Evolutionary conservation across 2,888 invertebrate species (phyloP), one percentile per base, ranked within the genome.

Genomic region (Octodonta nipae): DNA sequence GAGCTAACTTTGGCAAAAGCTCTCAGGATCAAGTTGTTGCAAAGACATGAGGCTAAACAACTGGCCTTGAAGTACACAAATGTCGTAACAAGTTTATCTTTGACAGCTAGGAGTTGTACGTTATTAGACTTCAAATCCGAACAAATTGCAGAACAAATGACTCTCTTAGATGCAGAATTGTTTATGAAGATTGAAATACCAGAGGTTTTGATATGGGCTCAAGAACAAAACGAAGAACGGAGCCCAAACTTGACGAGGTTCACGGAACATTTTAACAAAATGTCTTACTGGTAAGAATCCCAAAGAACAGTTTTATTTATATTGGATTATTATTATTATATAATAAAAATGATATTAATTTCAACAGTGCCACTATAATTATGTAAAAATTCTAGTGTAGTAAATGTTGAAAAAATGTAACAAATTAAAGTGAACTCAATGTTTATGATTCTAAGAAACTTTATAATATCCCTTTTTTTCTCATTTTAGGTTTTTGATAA

Each of bases 241-340:
- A 92, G 93, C 55, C 95, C 95, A 2, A 96, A 98, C 64, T 71
- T 98, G 35, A 93, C 92, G 16, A 70, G 83, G 45, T 98, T 98
- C 59, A 98, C 98, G 0, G 93, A 95, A 60, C 96, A 98, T 64
- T 98, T 98, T 63, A 98, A 98, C 60, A 95, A 96, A 66, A 92
- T 95, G 89, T 93, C 93, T 36, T 95, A 87, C 56, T 95, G 95
- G 95, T 74, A 56, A 54, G 61, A 8, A 4, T 17, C 17, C 5
- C 17, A 17, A 7, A 7, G 17, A 17, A 17, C 5, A 7, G 5
- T 8, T n/a, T n/a, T n/a, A n/a, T n/a, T n/a, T n/a, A n/a, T n/a
- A n/a, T n/a, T n/a, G n/a, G n/a, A n/a, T n/a, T n/a, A n/a, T n/a
- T n/a, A n/a, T n/a, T n/a, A n/a, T n/a, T n/a, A n/a, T n/a, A n/a